Percentiles rank a stretch among this genome's conserved stretches.
Evolutionary conservation across 2,797 vertebrate genomes (phyloP).

Genomic region (Florisuga fusca): DNA sequence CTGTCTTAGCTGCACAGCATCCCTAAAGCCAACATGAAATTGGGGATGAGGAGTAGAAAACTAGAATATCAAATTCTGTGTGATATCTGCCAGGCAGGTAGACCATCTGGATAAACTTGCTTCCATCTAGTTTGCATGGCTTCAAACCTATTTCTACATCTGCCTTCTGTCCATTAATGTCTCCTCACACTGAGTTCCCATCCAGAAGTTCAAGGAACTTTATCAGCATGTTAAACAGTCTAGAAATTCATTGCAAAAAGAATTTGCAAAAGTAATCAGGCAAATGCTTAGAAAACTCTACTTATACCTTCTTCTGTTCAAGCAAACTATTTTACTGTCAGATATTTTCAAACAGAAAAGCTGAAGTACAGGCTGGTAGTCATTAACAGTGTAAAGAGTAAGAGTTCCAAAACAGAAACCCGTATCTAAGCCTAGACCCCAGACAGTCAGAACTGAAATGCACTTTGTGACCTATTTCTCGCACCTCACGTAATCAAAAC

Average conservation of each 20-base stretch:
- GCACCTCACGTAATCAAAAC: neutral
- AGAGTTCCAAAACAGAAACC: neutral
- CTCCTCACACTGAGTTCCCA: neutral
- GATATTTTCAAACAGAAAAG: neutral
- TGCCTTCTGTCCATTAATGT: neutral
- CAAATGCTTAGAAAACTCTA: neutral
- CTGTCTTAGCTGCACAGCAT: neutral
- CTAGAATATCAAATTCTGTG: neutral
- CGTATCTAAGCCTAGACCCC: neutral
- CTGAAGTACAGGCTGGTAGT: neutral
- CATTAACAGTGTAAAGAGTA: neutral
- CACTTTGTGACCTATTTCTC: neutral
- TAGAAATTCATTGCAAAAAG: neutral
- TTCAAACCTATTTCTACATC: conserved; percentile 18
- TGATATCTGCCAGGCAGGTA: neutral
- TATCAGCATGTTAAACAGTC: neutral
- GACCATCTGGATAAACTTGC: conserved; percentile 24
- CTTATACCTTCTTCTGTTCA: neutral
- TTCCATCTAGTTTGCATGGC: neutral
- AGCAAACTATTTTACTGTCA: neutral
- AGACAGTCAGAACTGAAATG: neutral
- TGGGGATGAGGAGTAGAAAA: neutral
- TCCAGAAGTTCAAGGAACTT: conserved; percentile 16
- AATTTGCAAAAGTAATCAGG: conserved; percentile 40
- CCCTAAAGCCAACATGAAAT: neutral